Evolutionary conservation across 2,113 vertebrate species (phyloP).

Genomic region (Pomatostomus ruficeps): DNA sequence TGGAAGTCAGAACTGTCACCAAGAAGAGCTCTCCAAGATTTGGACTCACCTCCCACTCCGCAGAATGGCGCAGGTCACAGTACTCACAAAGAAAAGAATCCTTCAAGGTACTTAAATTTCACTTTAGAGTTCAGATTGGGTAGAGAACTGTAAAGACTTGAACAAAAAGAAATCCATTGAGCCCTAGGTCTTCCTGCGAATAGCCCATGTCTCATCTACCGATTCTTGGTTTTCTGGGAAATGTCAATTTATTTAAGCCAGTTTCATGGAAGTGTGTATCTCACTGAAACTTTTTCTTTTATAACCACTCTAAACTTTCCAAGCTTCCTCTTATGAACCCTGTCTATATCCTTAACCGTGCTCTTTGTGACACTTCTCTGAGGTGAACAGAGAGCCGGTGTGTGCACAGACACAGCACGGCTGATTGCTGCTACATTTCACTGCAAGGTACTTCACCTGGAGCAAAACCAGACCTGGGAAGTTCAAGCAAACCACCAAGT

Average conservation of each 20-base stretch:
- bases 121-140: background rate
- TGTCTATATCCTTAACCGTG: background rate
- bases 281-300: background rate
- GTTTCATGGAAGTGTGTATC: background rate
- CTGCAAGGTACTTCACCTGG: background rate
- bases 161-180: background rate
- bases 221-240: background rate
- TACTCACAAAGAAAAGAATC: background rate
- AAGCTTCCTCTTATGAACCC: background rate
- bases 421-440: background rate
- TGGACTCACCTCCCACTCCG: background rate
- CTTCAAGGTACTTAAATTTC: background rate
- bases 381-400: background rate
- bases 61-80: background rate
- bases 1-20: background rate
- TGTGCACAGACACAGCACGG: background rate
- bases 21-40: background rate
- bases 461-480: background rate
- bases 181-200: background rate
- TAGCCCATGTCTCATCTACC: background rate
- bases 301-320: background rate
- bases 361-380: background rate
- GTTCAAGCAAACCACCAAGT: background rate
- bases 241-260: background rate
- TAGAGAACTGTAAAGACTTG: background rate